Percentiles rank a stretch among this genome's conserved stretches.
Conservation (phyloP, 2,888 invertebrate species). For the Phlogophora meticulosa region DNA sequence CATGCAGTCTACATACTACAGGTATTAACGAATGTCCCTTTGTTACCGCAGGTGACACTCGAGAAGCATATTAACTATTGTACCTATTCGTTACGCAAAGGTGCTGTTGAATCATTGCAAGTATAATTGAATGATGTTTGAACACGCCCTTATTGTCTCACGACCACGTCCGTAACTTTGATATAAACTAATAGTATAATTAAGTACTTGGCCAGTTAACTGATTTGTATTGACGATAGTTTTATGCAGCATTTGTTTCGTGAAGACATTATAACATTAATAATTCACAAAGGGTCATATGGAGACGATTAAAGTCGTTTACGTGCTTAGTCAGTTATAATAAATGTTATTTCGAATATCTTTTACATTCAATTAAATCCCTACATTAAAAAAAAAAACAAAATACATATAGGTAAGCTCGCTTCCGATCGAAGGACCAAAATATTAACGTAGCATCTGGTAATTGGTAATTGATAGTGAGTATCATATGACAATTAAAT, state of each 20-base stretch:
- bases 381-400: too few relatives aligned
- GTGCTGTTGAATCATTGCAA: constrained; percentile 70
- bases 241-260: neutral
- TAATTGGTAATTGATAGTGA: constrained; percentile 16
- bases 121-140: constrained; percentile 66
- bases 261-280: constrained; percentile 8
- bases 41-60: constrained; percentile 72
- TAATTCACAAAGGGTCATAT: constrained; percentile 19
- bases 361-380: too few relatives aligned
- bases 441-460: constrained; percentile 11
- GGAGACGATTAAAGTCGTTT: constrained; percentile 17
- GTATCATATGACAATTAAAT: constrained; percentile 38
- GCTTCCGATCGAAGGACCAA: neutral
- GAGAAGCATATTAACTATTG: constrained; percentile 75
- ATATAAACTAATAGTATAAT: constrained; percentile 31
- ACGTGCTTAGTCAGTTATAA: neutral
- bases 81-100: constrained; percentile 72
- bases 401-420: constrained; percentile 5
- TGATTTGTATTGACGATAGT: constrained; percentile 23
- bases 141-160: constrained; percentile 52
- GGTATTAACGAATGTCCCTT: constrained; percentile 68
- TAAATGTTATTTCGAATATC: neutral
- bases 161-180: constrained; percentile 33
- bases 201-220: constrained; percentile 9
- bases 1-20: constrained; percentile 37